phyloP scores from a whole-genome alignment of 2,888 invertebrate genomes.

The Chymomyza procnemis region DNA sequence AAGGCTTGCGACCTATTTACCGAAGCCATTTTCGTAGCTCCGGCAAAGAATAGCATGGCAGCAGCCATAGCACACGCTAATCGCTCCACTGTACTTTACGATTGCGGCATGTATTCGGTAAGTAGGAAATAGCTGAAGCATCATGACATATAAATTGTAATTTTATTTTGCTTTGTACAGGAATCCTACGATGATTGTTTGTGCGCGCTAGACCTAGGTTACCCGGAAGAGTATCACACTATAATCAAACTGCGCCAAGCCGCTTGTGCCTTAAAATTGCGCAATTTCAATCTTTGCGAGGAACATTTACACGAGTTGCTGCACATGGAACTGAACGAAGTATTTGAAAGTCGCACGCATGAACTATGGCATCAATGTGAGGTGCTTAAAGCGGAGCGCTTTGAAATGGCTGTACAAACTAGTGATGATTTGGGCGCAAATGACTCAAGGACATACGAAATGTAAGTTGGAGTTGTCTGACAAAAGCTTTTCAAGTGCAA shows the following conservation, averaged over 20 bases:
- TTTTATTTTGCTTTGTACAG: no score
- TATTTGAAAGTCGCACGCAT: constrained; percentile 61
- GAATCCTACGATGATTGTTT: constrained; percentile 65
- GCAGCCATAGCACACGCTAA: constrained; percentile 66
- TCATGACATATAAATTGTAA: no score
- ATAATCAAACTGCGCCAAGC: constrained; percentile 66
- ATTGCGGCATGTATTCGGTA: constrained; percentile 65
- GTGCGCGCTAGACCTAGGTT: constrained; percentile 61
- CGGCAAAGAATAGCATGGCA: constrained; percentile 55
- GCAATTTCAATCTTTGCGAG: constrained; percentile 62
- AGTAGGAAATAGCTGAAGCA: no score
- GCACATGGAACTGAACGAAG: constrained; percentile 64
- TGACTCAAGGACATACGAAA: constrained; percentile 57
- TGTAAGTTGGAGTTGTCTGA: no score
- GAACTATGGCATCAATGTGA: constrained; percentile 66
- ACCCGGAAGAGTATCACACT: constrained; percentile 63
- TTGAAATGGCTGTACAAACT: constrained; percentile 65
- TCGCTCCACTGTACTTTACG: constrained; percentile 61
- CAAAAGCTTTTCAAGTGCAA: not conserved
- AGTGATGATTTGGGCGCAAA: constrained; percentile 53
- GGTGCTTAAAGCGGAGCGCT: constrained; percentile 58
- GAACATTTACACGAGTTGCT: constrained; percentile 62
- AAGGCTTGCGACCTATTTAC: constrained; percentile 65
- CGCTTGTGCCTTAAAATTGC: constrained; percentile 69
- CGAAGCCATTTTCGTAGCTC: constrained; percentile 63